Evolutionary conservation across 2,888 invertebrate genomes (phyloP), one percentile per base, ranked within the genome.

Genomic region (Leptopilina syphax): DNA sequence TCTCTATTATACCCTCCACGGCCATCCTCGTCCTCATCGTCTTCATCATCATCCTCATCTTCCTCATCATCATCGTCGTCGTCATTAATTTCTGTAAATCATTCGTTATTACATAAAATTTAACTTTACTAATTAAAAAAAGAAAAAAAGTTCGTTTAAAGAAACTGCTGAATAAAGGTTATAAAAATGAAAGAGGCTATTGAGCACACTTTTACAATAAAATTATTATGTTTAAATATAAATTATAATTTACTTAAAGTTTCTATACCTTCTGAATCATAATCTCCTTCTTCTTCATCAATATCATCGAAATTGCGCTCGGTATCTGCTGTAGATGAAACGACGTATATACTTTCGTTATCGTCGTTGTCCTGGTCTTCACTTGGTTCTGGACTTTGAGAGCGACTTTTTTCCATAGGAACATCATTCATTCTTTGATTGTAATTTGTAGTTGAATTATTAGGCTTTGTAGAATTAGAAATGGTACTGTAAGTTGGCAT

Each of bases 401-500:
- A 85, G 27, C 80, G 80, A 34, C 57, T n/a, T 2, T 83, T 83
- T 13, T 84, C 83, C 78, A 77, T 10, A 0, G 81, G 54, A 27
- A 76, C 57, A n/a, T 73, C 70, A 50, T 27, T 24, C 27, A 70
- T 12, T 79, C 80, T n/a, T 82, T 44, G 12, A 60, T 79, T 3
- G 79, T 80, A 0, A 78, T 68, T 63, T 81, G 79, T 44, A 83
- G 65, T 65, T 81, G 80, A 24, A 73, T 73, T 73, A 10, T 89
- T 88, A 13, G 84, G 86, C 44, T 81, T 86, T 8, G 87, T 86
- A 0, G 85, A 84, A 60, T 85, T 88, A 3, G 88, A 87, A 24
- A 87, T 82, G 5, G 87, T 87, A 34, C 89, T 84, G 73, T 87
- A 89, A 0, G 89, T 87, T 12, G 90, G 90, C 90, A 89, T 90